Conservation (phyloP, 2,888 invertebrate species). For the Rhimphoctona megacephalus region DNA sequence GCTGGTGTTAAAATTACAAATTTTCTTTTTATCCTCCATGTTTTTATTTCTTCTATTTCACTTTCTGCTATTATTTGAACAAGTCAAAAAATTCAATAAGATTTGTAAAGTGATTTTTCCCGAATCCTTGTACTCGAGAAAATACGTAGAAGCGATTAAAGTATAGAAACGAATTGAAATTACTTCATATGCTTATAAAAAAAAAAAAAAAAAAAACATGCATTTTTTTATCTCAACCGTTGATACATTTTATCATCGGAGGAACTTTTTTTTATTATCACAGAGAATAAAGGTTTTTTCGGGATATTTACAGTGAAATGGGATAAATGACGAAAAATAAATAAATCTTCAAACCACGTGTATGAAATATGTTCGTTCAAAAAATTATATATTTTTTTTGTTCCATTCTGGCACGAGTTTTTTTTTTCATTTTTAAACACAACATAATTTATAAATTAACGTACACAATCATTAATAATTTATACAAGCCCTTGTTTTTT, state of each 20-base stretch:
- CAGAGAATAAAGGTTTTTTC: slow-evolving; percentile 16
- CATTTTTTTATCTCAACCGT: too few species aligned
- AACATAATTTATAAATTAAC: slow-evolving; percentile 85
- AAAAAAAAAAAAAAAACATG: too few species aligned
- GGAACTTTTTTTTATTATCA: too few species aligned
- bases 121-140: background rate
- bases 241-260: too few species aligned
- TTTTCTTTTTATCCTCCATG: slow-evolving; percentile 6
- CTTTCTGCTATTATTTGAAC: slow-evolving; percentile 22
- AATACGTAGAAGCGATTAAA: too few species aligned
- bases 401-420: slow-evolving; percentile 83
- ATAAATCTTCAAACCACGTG: slow-evolving; percentile 55
- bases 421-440: slow-evolving; percentile 78
- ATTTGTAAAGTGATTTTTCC: background rate
- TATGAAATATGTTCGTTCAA: slow-evolving; percentile 78
- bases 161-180: too few species aligned
- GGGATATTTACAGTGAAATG: slow-evolving; percentile 19
- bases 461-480: slow-evolving; percentile 83
- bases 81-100: background rate
- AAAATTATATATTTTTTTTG: slow-evolving; percentile 83
- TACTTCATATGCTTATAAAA: too few species aligned
- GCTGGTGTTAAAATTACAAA: slow-evolving; percentile 49
- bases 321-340: slow-evolving; percentile 58
- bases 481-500: slow-evolving; percentile 73
- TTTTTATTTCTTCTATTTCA: slow-evolving; percentile 2